Evolutionary conservation across 2,888 invertebrate genomes (phyloP).

Genomic region (Chirona hameri): DNA sequence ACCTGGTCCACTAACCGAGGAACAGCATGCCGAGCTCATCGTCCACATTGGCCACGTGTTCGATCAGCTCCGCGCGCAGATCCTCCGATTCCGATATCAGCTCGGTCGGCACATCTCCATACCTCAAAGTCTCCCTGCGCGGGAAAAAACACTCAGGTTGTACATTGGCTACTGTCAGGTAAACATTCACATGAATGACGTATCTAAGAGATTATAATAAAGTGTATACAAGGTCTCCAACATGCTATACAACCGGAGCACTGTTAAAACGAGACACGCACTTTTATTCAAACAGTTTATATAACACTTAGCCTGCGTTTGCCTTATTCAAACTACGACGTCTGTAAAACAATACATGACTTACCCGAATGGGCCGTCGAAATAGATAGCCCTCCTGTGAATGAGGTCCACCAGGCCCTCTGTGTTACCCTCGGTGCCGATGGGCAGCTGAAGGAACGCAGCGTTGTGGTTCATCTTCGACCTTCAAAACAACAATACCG

Average conservation of each 20-base stretch:
- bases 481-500: no score
- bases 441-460: constrained; percentile 91
- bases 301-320: no score
- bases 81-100: constrained; percentile 69
- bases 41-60: constrained; percentile 90
- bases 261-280: no score
- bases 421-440: constrained; percentile 82
- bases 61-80: constrained; percentile 81
- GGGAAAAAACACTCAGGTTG: no score
- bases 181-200: no score
- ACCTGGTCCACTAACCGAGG: constrained; percentile 53
- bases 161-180: no score
- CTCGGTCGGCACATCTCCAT: constrained; percentile 81
- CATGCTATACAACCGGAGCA: no score
- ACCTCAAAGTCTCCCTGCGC: constrained; percentile 62
- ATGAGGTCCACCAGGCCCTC: constrained; percentile 88
- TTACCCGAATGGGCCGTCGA: constrained; percentile 79
- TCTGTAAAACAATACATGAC: no score
- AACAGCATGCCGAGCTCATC: constrained; percentile 89
- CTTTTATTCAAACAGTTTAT: no score
- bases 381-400: constrained; percentile 80
- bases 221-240: no score
- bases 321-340: no score
- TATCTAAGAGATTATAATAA: no score
- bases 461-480: constrained; percentile 92